These are phyloP conservation scores for Drosophila bifasciata DNA, from an alignment of 1,140 invertebrate genomes.

Conservation along the genomic window DNA sequence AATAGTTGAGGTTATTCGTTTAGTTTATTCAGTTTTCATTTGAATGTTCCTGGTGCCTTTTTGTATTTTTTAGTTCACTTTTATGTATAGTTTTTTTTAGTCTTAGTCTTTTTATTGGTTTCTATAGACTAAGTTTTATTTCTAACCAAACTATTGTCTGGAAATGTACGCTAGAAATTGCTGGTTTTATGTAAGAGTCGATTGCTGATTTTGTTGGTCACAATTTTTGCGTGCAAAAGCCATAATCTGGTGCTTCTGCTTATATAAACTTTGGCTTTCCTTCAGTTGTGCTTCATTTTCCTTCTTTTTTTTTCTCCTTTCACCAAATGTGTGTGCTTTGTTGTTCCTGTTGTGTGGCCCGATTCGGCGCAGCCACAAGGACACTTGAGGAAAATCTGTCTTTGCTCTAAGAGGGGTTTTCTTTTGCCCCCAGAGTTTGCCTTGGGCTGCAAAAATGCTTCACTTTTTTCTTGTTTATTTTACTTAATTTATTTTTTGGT, in stretches of 20 bases:
- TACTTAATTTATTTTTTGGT: background rate
- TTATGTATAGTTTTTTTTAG: too few relatives aligned
- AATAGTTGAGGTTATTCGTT: too few relatives aligned
- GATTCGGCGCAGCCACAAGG: slow-evolving; percentile 29
- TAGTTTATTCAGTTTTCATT: too few relatives aligned
- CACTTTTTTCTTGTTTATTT: too few relatives aligned
- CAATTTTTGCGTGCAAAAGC: background rate
- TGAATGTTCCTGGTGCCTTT: too few relatives aligned
- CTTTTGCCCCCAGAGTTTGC: slow-evolving; percentile 6
- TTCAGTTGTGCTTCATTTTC: slow-evolving; percentile 20
- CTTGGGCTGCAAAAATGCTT: background rate
- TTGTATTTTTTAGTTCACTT: too few relatives aligned
- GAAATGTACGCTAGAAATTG: background rate
- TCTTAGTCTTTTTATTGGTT: too few relatives aligned
- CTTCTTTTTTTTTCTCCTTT: slow-evolving; percentile 18
- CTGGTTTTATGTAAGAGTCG: slow-evolving; percentile 22
- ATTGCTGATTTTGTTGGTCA: background rate
- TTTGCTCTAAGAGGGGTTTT: background rate
- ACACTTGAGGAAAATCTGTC: slow-evolving; percentile 23
- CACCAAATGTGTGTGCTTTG: slow-evolving; percentile 3
- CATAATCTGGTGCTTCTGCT: slow-evolving; percentile 21
- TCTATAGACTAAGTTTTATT: too few relatives aligned
- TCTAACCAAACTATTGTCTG: too few relatives aligned
- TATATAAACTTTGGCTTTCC: slow-evolving; percentile 59
- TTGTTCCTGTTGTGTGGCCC: slow-evolving; percentile 6